Evolutionary conservation across 2,888 invertebrate species (phyloP), one percentile per base, ranked within the genome.

Genomic region (Diadegma fenestrale): DNA sequence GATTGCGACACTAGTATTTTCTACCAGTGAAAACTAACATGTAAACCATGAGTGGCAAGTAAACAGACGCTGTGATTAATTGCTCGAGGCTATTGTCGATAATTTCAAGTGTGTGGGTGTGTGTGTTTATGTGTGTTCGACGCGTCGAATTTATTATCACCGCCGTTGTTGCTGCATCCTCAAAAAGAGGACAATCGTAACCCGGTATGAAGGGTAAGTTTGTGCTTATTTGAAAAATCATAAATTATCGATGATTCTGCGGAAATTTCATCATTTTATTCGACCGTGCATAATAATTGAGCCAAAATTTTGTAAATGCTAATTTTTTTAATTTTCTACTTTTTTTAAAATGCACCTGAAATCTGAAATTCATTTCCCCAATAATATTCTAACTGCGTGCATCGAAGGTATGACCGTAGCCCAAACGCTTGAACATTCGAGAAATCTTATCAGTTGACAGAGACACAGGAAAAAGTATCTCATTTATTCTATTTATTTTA

Each of bases 151-250:
- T 76, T 72, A 17, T 73, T 61, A 30, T 78, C 58, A 43, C 41
- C 30, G 45, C 12, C 22, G 41, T 19, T 22, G 22, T 30, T 72
- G 71, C 54, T 22, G 72, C 14, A 64, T 83, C 88, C 86, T 86
- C 86, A 69, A 77, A 51, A 68, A 79, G 86, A 86, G 86, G 83
- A 81, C 75, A 69, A 64, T 77, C 80, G 80, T 75, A 83, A 81
- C 86, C 87, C 90, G 90, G 88, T 87, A 91, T 91, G 91, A 91
- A 88, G 89, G 90, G 91, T 91, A 73, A 91, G 91, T 89, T 41
- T 7, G 30, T 17, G 48, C 41, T 22, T 37, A 33, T 37, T 22
- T 37, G 2, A 33, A 51, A n/a, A 71, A 33, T 51, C 12, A 41
- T 66, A 22, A 2, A 6, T 2, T 37, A 41, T 7, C 12, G n/a